Evolutionary conservation across 2,797 vertebrate genomes (phyloP).

Genomic region (Cygnus olor): DNA sequence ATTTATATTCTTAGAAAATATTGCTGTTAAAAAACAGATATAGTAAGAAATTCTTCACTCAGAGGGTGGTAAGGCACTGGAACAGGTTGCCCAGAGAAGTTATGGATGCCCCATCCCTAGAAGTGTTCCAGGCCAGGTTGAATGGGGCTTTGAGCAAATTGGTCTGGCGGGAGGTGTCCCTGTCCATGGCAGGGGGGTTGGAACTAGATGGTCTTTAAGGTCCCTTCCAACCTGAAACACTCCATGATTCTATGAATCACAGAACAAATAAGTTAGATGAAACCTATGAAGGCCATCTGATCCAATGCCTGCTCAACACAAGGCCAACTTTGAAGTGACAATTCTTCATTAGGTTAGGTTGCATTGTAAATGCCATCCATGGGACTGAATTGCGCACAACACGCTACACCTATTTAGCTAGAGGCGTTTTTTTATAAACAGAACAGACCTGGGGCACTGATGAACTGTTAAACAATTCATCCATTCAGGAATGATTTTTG

Average conservation of each 20-base stretch:
- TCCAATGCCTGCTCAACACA: not conserved
- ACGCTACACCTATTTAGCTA: not conserved
- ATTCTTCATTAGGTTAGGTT: not conserved
- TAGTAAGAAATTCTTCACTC: too few relatives aligned
- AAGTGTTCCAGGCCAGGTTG: too few relatives aligned
- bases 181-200: too few relatives aligned
- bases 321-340: not conserved
- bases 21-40: not conserved
- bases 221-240: too few relatives aligned
- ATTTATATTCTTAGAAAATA: not conserved
- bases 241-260: not conserved
- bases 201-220: too few relatives aligned
- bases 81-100: too few relatives aligned
- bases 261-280: not conserved
- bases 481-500: not conserved
- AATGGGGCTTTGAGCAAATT: too few relatives aligned
- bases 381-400: not conserved
- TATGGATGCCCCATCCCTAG: too few relatives aligned
- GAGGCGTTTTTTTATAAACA: not conserved
- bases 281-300: fast-evolving
- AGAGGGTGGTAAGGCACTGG: too few relatives aligned
- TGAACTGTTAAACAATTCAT: not conserved
- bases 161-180: too few relatives aligned
- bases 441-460: not conserved
- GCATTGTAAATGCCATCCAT: not conserved